Conservation (phyloP, 2,888 invertebrate genomes). For the Heteromurus nitidus region DNA sequence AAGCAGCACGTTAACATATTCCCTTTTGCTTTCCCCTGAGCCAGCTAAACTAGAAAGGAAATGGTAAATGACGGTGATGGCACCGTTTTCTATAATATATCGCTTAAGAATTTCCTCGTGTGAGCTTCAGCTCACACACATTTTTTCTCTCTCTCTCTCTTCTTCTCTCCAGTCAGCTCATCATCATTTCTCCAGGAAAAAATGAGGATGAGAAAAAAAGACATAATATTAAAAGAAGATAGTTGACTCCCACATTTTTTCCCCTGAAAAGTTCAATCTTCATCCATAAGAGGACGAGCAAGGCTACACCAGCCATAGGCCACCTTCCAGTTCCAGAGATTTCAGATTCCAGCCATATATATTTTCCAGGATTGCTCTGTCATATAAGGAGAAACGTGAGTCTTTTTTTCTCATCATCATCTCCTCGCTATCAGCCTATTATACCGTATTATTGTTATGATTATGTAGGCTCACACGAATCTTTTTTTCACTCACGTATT, state of each 20-base stretch:
- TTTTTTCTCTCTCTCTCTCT: too few species aligned
- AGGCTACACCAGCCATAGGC: too few species aligned
- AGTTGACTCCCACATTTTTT: conserved; percentile 7
- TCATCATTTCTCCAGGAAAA: conserved; percentile 2
- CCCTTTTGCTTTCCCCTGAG: conserved; percentile 35
- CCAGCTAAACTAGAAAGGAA: conserved; percentile 43
- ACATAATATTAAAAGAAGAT: conserved; percentile 5
- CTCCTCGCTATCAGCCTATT: conserved; percentile 38
- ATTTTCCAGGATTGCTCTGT: not conserved
- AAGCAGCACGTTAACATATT: too few species aligned
- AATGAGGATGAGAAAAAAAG: conserved; percentile 20
- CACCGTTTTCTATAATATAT: conserved; percentile 54
- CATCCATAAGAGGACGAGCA: too few species aligned
- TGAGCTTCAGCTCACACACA: too few species aligned
- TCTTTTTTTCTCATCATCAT: conserved; percentile 41
- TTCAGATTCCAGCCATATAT: too few species aligned
- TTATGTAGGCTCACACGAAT: conserved; percentile 20
- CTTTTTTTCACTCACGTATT: not conserved
- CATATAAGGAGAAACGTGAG: conserved; percentile 4
- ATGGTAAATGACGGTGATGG: conserved; percentile 54
- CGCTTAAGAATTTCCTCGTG: conserved; percentile 55
- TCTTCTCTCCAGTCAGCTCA: too few species aligned
- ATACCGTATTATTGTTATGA: conserved; percentile 54
- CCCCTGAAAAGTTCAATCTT: conserved; percentile 47
- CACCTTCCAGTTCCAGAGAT: too few species aligned